Percentiles rank a stretch among this genome's conserved stretches.
Evolutionary conservation across 2,888 invertebrate genomes (phyloP).

Genomic region (Pemphredon lugubris): DNA sequence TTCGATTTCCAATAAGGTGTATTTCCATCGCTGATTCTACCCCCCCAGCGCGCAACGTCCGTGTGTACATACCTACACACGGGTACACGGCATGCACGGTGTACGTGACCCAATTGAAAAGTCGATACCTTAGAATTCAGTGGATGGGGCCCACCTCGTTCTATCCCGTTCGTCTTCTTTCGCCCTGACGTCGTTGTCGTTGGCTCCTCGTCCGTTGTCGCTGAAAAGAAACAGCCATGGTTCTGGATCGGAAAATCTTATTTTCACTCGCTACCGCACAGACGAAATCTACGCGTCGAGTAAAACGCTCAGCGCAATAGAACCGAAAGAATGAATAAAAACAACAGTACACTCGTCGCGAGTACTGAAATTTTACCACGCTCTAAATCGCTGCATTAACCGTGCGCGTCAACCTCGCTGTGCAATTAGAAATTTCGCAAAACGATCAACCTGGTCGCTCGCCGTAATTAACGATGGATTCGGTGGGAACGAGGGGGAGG

Average conservation of each 20-base stretch:
- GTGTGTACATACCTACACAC: background rate
- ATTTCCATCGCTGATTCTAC: slow-evolving; percentile 28
- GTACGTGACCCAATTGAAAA: slow-evolving; percentile 65
- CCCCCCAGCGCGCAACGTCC: background rate
- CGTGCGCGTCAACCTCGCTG: too few species aligned
- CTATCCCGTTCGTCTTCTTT: slow-evolving; percentile 33
- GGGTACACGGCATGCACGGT: background rate
- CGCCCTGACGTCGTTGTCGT: slow-evolving; percentile 10
- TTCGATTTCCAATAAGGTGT: slow-evolving; percentile 56
- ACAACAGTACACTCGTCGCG: too few species aligned
- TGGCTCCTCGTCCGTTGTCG: slow-evolving; percentile 8
- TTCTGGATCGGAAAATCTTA: slow-evolving; percentile 42
- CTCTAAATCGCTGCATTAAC: too few species aligned
- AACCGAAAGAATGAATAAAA: too few species aligned
- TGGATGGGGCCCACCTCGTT: slow-evolving; percentile 10
- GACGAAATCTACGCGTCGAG: background rate
- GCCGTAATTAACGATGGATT: too few species aligned
- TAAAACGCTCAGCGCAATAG: background rate
- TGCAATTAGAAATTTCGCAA: too few species aligned
- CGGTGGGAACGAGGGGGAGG: too few species aligned
- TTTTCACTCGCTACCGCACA: slow-evolving; percentile 14
- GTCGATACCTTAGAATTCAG: slow-evolving; percentile 60
- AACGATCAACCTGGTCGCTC: too few species aligned
- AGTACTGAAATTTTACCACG: too few species aligned
- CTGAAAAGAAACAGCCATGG: slow-evolving; percentile 33